Percentiles rank a stretch among this genome's conserved stretches.
Evolutionary conservation across 2,113 vertebrate species (phyloP).

Genomic region (Theropithecus gelada): DNA sequence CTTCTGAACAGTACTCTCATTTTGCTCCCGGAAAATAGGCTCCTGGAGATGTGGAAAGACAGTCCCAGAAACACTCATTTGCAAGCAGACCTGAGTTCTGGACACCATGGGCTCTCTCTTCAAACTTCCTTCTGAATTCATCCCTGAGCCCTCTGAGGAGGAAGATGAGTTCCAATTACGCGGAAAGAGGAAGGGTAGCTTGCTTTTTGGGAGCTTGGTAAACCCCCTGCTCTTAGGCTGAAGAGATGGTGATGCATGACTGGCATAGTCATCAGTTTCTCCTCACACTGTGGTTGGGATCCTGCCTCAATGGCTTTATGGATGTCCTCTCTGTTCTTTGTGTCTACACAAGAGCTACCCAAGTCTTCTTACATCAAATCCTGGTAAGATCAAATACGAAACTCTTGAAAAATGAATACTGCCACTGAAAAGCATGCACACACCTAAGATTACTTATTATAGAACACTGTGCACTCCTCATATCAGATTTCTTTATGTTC

Average conservation of each 20-base stretch:
- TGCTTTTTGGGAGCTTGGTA: accelerated
- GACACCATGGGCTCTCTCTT: accelerated
- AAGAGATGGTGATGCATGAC: accelerated
- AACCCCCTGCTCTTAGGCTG: not conserved
- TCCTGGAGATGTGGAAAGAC: too few species aligned
- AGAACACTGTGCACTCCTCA: not conserved
- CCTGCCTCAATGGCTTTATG: not conserved
- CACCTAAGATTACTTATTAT: not conserved
- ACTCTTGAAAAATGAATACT: not conserved
- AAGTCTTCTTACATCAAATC: accelerated
- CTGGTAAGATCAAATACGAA: not conserved
- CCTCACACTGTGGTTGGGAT: accelerated
- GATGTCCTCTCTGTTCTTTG: accelerated
- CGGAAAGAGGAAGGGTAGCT: accelerated
- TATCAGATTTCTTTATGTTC: not conserved
- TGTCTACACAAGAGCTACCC: not conserved
- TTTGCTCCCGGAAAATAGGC: not conserved
- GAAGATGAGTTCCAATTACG: accelerated
- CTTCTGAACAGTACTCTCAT: not conserved
- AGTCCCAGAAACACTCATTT: too few species aligned
- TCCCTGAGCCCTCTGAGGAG: accelerated
- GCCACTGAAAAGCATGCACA: not conserved
- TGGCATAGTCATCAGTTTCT: accelerated
- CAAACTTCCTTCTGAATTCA: not conserved
- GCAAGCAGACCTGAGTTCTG: not conserved